Evolutionary conservation across 2,113 vertebrate genomes (phyloP).

Genomic region (Atractosteus spatula): DNA sequence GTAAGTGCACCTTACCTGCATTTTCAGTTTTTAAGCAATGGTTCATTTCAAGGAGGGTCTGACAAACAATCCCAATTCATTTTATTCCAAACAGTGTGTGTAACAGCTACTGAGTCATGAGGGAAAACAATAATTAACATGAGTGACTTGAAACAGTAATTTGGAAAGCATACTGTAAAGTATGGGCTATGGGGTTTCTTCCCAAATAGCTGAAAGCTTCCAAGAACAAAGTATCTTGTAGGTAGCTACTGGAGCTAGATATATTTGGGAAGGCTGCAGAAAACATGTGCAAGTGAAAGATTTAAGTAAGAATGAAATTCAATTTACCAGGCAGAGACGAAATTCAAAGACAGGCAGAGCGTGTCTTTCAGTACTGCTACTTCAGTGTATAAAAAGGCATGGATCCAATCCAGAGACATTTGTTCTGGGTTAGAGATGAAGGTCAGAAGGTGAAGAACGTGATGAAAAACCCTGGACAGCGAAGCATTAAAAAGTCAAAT

Average conservation of each 20-base stretch:
- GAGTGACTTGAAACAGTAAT: too few relatives aligned
- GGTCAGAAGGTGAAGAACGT: not conserved
- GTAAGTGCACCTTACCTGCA: too few relatives aligned
- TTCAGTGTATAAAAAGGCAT: not conserved
- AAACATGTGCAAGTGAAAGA: not conserved
- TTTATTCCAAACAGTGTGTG: too few relatives aligned
- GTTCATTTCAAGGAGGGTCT: too few relatives aligned
- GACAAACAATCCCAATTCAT: too few relatives aligned
- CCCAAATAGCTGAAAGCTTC: too few relatives aligned
- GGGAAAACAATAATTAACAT: too few relatives aligned
- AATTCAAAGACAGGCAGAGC: not conserved
- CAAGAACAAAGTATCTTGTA: not conserved
- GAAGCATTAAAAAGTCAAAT: conserved; percentile 1
- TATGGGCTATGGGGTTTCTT: too few relatives aligned
- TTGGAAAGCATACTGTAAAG: too few relatives aligned
- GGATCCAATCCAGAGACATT: not conserved
- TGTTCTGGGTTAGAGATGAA: not conserved
- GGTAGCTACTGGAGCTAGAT: not conserved
- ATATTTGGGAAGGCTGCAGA: not conserved
- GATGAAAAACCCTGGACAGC: not conserved
- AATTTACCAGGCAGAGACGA: not conserved
- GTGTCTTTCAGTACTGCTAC: not conserved
- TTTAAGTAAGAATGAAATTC: not conserved
- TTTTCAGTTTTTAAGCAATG: too few relatives aligned
- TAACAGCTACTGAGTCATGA: too few relatives aligned